Evolutionary conservation across 2,888 invertebrate genomes (phyloP).

Genomic region (Eilema depressum): DNA sequence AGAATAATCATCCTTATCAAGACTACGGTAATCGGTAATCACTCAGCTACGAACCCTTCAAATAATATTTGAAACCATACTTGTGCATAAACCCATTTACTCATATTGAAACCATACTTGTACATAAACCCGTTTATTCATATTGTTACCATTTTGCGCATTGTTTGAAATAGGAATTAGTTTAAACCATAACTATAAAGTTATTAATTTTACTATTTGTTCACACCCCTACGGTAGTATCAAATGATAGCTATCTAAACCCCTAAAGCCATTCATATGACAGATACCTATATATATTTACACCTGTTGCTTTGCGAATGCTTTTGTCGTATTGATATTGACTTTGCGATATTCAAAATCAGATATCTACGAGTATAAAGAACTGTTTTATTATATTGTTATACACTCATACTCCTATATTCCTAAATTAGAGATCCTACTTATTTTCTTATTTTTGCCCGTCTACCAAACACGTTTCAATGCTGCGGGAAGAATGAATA

Average conservation of each 20-base stretch:
- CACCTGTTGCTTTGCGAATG: slow-evolving; percentile 2
- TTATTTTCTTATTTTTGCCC: no score
- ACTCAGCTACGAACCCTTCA: no score
- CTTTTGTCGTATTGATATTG: not conserved
- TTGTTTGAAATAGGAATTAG: not conserved
- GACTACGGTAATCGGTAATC: no score
- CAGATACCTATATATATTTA: not conserved
- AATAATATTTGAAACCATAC: no score
- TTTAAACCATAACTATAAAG: not conserved
- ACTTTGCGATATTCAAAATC: not conserved
- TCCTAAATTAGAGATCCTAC: no score
- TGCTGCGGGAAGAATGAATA: no score
- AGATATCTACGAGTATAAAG: no score
- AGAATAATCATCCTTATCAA: no score
- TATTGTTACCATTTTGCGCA: not conserved
- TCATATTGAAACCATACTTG: no score
- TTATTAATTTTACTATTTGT: not conserved
- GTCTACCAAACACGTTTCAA: no score
- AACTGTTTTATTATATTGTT: not conserved
- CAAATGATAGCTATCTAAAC: not conserved
- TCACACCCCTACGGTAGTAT: not conserved
- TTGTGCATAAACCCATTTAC: no score
- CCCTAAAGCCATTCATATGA: slow-evolving; percentile 4
- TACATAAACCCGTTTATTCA: no score
- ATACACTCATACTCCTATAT: not conserved